Evolutionary conservation across 2,797 vertebrate genomes (phyloP), one percentile per base, ranked within the genome.

Genomic region (Pterois miles): DNA sequence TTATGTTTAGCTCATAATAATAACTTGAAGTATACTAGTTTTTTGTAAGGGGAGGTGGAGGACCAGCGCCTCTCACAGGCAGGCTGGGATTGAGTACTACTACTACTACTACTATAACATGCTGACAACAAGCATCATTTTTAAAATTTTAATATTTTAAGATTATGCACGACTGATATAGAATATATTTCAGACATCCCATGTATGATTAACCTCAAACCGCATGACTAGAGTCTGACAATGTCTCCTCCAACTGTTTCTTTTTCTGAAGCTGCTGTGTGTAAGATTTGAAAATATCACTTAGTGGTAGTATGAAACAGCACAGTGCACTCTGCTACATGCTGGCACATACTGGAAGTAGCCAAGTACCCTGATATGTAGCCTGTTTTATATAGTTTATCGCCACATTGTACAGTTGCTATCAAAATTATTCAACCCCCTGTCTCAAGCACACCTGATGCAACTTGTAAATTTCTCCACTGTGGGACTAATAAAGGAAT

Each of bases 211-310:
- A 0, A 50, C 20, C n/a, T 34, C 29, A 59, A 34, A 33, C 29
- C 33, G 0, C 12, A 0, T 0, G 23, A 9, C 18, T 0, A 46
- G 18, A 31, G 23, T 11, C 7, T 40, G 48, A 20, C 0, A 4
- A 6, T 33, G 34, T 58, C 16, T 56, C 6, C 48, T 38, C 18
- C 34, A 57, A 31, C 36, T 50, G 56, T 2, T 33, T 59, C 13
- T 34, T 20, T 57, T 34, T 25, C 40, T 46, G 6, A 58, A 18
- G 8, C 14, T 0, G 10, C 16, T 56, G 14, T 27, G 53, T 34
- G 40, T 43, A 1, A 27, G 54, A 22, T 46, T 14, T 59, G 1
- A 71, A 36, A 36, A 27, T n/a, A 13, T 62, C 8, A 2, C 22
- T n/a, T 38, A 31, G 62, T 57, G 63, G 63, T 31, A 14, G 5